Percentiles rank a stretch among this genome's conserved stretches.
Evolutionary conservation across 1,140 invertebrate genomes (phyloP).

Genomic region (Magallana angulata): DNA sequence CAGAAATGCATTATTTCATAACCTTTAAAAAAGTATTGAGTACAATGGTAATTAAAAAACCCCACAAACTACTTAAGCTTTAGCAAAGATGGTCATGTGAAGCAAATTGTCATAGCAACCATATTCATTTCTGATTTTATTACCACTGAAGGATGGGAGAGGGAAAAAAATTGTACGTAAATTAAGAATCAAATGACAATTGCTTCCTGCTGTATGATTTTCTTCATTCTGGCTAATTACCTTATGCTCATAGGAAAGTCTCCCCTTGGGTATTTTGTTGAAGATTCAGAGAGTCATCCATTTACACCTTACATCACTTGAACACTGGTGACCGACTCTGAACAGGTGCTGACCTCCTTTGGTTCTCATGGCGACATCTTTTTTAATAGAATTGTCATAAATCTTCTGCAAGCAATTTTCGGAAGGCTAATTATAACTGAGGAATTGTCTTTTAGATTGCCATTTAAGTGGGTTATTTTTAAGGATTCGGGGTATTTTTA

Average conservation of each 20-base stretch:
- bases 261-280: neutral
- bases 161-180: neutral
- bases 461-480: no score
- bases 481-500: no score
- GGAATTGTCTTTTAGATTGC: no score
- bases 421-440: no score
- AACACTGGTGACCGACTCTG: neutral
- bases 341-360: neutral
- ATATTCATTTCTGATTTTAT: neutral
- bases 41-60: neutral
- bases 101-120: constrained; percentile 8
- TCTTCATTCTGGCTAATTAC: constrained; percentile 31
- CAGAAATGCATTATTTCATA: neutral
- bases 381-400: no score
- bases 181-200: constrained; percentile 14
- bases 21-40: neutral
- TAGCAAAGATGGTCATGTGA: neutral
- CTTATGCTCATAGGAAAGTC: constrained; percentile 8
- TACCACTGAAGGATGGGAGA: constrained; percentile 23
- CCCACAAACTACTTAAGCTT: no score
- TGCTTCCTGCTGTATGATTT: constrained; percentile 16
- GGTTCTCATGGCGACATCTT: neutral
- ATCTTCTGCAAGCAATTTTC: no score
- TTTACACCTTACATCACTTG: constrained; percentile 18
- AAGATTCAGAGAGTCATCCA: neutral